Evolutionary conservation across 2,888 invertebrate species (phyloP).

Genomic region (Epinotia nisella): DNA sequence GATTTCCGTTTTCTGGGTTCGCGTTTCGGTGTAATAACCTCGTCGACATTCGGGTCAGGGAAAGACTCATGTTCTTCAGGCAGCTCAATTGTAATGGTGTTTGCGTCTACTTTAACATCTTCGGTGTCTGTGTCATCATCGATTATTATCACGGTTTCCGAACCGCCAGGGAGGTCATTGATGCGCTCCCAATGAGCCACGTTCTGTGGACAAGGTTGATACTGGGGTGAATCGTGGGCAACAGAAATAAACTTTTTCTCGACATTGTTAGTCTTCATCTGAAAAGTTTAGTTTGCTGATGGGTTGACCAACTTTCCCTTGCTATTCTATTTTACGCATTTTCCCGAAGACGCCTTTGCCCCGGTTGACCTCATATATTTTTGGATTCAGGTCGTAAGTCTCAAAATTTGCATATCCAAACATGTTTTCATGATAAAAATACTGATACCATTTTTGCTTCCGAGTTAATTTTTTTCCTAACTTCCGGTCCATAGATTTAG

Average conservation of each 20-base stretch:
- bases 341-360: too few species aligned
- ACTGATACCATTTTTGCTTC: too few species aligned
- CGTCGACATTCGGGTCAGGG: background rate
- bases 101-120: background rate
- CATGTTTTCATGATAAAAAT: too few species aligned
- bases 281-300: background rate
- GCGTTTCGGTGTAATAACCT: background rate
- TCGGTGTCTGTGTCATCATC: background rate
- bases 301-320: too few species aligned
- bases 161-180: background rate
- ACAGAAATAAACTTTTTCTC: background rate
- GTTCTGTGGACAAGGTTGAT: constrained; percentile 7
- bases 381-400: too few species aligned
- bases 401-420: too few species aligned
- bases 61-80: background rate
- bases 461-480: too few species aligned
- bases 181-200: background rate
- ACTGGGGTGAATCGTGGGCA: background rate
- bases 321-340: too few species aligned
- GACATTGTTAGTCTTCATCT: background rate
- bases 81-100: background rate
- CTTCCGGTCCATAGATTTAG: too few species aligned
- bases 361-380: too few species aligned
- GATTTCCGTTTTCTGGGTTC: background rate
- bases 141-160: background rate